Percentiles rank a stretch among this genome's conserved stretches.
These are phyloP conservation scores for Lethenteron reissneri DNA, from an alignment of 2,113 vertebrate genomes.

Conservation along the genomic window DNA sequence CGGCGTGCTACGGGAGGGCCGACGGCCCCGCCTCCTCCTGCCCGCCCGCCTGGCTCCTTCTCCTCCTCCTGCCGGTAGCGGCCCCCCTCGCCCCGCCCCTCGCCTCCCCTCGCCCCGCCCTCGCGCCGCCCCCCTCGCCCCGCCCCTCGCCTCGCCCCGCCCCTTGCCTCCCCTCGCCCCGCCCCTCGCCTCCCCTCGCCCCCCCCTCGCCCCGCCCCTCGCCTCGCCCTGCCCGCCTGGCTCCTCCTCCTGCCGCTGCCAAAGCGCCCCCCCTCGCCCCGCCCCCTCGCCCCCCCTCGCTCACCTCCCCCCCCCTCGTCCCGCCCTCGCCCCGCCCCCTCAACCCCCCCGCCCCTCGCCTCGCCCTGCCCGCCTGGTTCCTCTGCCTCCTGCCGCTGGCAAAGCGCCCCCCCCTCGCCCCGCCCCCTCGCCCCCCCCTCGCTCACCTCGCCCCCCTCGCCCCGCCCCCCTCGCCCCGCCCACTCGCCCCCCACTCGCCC, in stretches of 20 bases:
- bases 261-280: not conserved
- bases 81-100: not conserved
- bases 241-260: not conserved
- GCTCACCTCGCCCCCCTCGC: not conserved
- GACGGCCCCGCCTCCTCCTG: slow-evolving; percentile 12
- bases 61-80: not conserved
- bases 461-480: not conserved
- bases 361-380: not conserved
- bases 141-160: no score
- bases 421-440: not conserved
- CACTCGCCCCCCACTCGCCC: not conserved
- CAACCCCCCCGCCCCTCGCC: no score
- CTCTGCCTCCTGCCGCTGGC: not conserved
- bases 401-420: not conserved
- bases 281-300: not conserved
- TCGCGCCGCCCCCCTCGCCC: no score
- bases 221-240: not conserved
- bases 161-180: no score
- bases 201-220: not conserved
- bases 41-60: not conserved
- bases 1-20: slow-evolving; percentile 9
- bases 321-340: no score
- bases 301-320: not conserved
- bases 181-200: not conserved
- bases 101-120: no score